A percentile compares a stretch with the other conserved stretches of the same genome.
Evolutionary conservation across 2,888 invertebrate species (phyloP).

Genomic region (Tetranychus piercei): DNA sequence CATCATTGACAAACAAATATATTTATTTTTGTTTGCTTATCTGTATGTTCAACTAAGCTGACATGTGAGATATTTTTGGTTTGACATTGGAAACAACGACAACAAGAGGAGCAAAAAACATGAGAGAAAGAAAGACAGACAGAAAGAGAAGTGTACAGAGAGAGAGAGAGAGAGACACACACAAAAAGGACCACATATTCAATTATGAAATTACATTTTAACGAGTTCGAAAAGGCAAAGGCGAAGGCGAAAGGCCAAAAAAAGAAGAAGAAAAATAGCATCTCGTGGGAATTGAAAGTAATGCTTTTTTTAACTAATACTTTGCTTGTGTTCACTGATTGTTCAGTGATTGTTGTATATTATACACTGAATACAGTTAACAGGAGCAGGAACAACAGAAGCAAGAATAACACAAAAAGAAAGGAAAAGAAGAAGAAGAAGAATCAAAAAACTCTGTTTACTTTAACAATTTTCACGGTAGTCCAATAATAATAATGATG

Average conservation of each 20-base stretch:
- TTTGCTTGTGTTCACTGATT: neutral
- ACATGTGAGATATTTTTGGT: neutral
- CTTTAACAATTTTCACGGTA: neutral
- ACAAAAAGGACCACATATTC: neutral
- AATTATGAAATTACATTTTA: neutral
- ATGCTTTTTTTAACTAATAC: neutral
- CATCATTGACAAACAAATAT: neutral
- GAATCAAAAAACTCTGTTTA: neutral
- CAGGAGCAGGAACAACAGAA: too few relatives aligned
- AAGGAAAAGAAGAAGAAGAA: neutral
- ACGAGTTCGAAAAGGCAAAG: neutral
- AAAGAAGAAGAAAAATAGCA: neutral
- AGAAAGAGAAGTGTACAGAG: too few relatives aligned
- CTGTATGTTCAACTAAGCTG: neutral
- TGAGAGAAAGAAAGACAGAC: neutral
- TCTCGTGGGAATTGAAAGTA: conserved; percentile 1
- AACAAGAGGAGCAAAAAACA: neutral
- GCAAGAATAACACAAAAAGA: too few relatives aligned
- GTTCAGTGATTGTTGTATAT: neutral
- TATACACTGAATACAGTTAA: too few relatives aligned
- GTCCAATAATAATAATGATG: neutral
- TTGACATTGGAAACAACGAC: neutral
- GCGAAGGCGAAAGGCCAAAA: neutral
- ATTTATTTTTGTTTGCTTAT: neutral
- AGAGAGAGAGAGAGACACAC: too few relatives aligned